These are phyloP conservation scores for Dryadula phaetusa DNA, from an alignment of 2,888 invertebrate genomes.

Conservation along the genomic window DNA sequence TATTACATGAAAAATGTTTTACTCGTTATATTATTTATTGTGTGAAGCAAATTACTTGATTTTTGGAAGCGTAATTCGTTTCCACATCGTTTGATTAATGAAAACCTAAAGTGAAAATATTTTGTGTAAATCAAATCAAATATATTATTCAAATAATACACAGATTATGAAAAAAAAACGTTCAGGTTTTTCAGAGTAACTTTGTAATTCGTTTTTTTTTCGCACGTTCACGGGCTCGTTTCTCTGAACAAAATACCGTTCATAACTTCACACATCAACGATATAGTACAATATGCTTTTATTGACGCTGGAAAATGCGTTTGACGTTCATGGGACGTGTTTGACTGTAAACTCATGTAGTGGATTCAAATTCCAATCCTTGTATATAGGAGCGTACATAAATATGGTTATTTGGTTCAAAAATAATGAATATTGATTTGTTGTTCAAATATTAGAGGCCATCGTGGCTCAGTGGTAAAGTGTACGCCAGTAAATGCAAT, in stretches of 20 bases:
- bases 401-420: too few species aligned
- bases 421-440: too few species aligned
- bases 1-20: too few species aligned
- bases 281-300: constrained; percentile 10
- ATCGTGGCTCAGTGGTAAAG: too few species aligned
- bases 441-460: too few species aligned
- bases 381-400: too few species aligned
- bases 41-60: neutral
- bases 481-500: too few species aligned
- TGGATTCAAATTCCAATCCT: neutral
- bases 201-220: neutral
- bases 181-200: neutral
- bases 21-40: too few species aligned
- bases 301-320: constrained; percentile 3
- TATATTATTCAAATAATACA: too few species aligned
- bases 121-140: too few species aligned
- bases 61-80: neutral
- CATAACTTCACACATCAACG: constrained; percentile 7
- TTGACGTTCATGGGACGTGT: constrained; percentile 2
- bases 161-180: too few species aligned
- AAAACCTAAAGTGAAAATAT: neutral
- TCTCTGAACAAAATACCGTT: neutral
- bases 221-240: neutral
- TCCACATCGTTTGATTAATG: neutral
- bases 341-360: neutral